Evolutionary conservation across 2,113 vertebrate species (phyloP), one percentile per base, ranked within the genome.

Genomic region (Indicator maculatus): DNA sequence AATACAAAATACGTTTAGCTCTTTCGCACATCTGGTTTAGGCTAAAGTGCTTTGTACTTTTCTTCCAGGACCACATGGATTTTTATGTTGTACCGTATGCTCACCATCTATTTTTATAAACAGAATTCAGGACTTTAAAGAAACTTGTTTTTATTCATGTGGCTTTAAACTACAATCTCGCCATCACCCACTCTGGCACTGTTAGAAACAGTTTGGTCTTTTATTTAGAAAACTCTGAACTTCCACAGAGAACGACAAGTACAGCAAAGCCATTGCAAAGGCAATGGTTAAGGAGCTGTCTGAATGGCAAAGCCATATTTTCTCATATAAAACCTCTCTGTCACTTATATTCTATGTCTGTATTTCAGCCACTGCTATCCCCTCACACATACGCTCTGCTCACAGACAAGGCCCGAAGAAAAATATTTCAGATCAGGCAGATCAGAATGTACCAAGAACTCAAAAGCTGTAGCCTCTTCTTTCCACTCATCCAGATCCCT

Each of bases 21-120:
- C 82, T 93, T 95, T 93, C 2, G 70, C 95, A 97, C 97, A 97
- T 97, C 97, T 97, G 96, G 93, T 96, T 87, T 83, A 95, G 91
- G 91, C 94, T 96, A 96, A 83, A 91, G 94, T 78, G 45, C 88
- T 87, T 94, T 86, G 87, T 95, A 69, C 80, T 92, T 92, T 83
- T 89, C 75, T 90, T 85, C 19, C 64, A 86, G 77, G 96, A 94
- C 94, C 95, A 89, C 96, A 78, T 60, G 93, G 90, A 91, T 90
- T 96, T 93, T 94, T 95, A 78, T 63, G 73, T 90, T 67, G 67
- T 59, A 78, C 95, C 90, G 82, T 96, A 96, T 95, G 88, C 92
- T 70, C 88, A 53, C 79, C 95, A 81, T 96, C 96, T 94, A 89
- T 96, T 97, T 95, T 95, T 97, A 97, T 93, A 93, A 92, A 91